Percentiles rank a stretch among this genome's conserved stretches.
Evolutionary conservation across 2,113 vertebrate genomes (phyloP).

Genomic region (Brachyistius frenatus): DNA sequence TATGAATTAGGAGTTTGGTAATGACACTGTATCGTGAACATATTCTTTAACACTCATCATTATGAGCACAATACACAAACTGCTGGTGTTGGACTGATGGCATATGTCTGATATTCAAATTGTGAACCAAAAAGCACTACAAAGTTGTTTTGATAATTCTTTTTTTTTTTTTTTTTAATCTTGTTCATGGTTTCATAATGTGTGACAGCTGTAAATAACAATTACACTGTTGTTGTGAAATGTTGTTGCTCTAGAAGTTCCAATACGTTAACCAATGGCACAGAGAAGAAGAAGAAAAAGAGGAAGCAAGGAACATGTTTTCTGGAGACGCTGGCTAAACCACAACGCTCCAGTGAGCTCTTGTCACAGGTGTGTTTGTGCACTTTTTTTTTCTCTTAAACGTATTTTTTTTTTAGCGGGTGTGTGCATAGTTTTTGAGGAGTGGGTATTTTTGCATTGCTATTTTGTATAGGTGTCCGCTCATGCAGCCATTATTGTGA

Average conservation of each 20-base stretch:
- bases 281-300: conserved; percentile 92
- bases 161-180: too few relatives aligned
- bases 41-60: too few relatives aligned
- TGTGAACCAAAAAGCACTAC: background rate
- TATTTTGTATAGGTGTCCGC: background rate
- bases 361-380: conserved; percentile 75
- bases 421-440: conserved; percentile 20
- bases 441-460: conserved; percentile 4
- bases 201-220: background rate
- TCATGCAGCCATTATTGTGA: background rate
- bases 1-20: too few relatives aligned
- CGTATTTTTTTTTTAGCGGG: conserved; percentile 10
- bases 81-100: background rate
- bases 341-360: conserved; percentile 76
- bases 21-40: too few relatives aligned
- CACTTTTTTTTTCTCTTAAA: background rate
- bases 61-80: too few relatives aligned
- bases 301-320: conserved; percentile 90
- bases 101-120: background rate
- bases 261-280: conserved; percentile 90
- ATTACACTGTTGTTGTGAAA: conserved; percentile 13
- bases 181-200: background rate
- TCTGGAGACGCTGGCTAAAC: conserved; percentile 87
- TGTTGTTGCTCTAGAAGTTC: conserved; percentile 40
- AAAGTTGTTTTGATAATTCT: background rate